These are phyloP conservation scores for Sylvia atricapilla DNA, from an alignment of 2,113 vertebrate genomes.

Conservation along the genomic window DNA sequence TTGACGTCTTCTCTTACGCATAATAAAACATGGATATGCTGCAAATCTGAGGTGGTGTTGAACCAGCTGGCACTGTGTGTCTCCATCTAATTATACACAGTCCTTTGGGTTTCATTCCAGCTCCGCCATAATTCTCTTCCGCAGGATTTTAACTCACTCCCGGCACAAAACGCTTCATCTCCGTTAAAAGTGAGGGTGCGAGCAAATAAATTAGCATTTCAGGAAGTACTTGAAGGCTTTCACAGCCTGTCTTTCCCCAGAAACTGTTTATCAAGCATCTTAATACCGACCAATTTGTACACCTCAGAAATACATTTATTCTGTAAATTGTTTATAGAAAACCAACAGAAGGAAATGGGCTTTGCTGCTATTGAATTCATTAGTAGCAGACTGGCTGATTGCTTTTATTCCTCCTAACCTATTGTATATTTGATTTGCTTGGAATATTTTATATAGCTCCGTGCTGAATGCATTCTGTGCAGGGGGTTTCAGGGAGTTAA, in stretches of 20 bases:
- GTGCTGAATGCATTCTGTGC: rapidly evolving
- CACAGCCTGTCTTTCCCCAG: conserved; percentile 28
- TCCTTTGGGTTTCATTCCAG: conserved; percentile 8
- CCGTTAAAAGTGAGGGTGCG: background rate
- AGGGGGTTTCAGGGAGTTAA: background rate
- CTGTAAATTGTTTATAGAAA: conserved; percentile 69
- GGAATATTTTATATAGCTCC: background rate
- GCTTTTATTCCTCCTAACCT: conserved; percentile 45
- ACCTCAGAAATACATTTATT: conserved; percentile 63
- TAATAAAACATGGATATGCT: background rate
- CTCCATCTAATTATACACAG: background rate
- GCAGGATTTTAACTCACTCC: conserved; percentile 26
- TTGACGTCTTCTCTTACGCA: background rate
- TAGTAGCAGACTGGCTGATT: conserved; percentile 49
- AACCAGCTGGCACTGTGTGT: background rate
- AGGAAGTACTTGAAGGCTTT: conserved; percentile 45
- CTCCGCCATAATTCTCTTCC: background rate
- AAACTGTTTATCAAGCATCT: conserved; percentile 67
- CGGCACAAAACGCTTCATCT: background rate
- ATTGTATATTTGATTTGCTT: conserved; percentile 28
- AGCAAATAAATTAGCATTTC: background rate
- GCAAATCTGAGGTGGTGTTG: background rate
- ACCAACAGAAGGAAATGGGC: conserved; percentile 61
- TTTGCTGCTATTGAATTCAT: conserved; percentile 65
- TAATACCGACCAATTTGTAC: conserved; percentile 55